phyloP scores from a whole-genome alignment of 1,140 invertebrate species.

The Drosophila pallidifrons region DNA sequence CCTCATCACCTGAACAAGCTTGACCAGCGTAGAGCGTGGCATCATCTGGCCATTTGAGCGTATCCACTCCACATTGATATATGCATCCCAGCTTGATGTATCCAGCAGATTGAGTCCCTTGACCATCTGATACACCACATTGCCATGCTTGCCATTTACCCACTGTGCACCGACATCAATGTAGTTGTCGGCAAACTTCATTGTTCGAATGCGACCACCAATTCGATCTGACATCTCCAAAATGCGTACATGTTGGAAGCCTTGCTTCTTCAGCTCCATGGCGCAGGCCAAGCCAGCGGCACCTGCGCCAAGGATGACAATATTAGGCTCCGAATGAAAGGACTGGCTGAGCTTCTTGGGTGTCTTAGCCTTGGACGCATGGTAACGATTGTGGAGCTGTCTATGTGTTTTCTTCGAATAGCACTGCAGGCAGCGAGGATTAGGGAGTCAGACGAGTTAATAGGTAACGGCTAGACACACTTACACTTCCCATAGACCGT shows the following conservation, averaged over 20 bases:
- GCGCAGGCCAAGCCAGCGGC: conserved; percentile 87
- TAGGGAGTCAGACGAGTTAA: background rate
- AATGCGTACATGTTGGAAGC: conserved; percentile 85
- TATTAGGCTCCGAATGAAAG: conserved; percentile 16
- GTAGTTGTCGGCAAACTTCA: conserved; percentile 86
- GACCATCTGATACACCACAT: conserved; percentile 89
- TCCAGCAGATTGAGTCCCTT: conserved; percentile 85
- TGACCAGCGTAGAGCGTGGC: background rate
- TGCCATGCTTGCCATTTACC: conserved; percentile 91
- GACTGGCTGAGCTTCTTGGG: conserved; percentile 15
- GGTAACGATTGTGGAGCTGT: conserved; percentile 4
- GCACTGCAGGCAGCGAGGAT: conserved; percentile 6
- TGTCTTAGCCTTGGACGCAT: conserved; percentile 19
- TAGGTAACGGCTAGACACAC: background rate
- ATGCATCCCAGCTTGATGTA: conserved; percentile 27
- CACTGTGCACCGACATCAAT: conserved; percentile 93
- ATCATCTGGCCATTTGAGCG: conserved; percentile 67
- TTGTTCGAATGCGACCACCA: conserved; percentile 88
- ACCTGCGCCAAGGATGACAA: conserved; percentile 87
- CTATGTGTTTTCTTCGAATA: background rate
- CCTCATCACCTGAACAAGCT: conserved; percentile 40
- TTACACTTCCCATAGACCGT: conserved; percentile 42
- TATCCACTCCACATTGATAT: conserved; percentile 63
- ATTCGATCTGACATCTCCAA: conserved; percentile 89
- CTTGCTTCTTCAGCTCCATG: conserved; percentile 83